phyloP scores from a whole-genome alignment of 1,140 invertebrate genomes.

The Leptinotarsa texana region DNA sequence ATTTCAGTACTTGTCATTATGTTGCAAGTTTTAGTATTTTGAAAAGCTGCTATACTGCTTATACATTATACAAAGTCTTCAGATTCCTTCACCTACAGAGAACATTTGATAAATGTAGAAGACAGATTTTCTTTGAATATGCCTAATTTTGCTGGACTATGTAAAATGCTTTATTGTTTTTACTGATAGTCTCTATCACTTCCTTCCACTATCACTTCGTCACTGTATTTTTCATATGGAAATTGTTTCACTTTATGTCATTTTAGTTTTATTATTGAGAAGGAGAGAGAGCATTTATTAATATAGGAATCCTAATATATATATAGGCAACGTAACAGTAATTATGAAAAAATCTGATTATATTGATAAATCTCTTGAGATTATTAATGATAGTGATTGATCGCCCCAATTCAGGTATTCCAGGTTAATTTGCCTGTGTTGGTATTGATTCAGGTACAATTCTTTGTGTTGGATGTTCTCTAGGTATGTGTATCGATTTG shows the following conservation, averaged over 20 bases:
- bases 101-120: not conserved
- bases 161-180: not conserved
- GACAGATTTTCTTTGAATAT: not conserved
- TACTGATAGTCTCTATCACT: not conserved
- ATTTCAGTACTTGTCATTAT: constrained; percentile 9
- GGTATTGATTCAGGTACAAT: too few species aligned
- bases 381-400: too few species aligned
- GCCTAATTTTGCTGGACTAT: constrained; percentile 4
- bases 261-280: not conserved
- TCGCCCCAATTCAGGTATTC: too few species aligned
- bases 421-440: too few species aligned
- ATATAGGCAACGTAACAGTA: too few species aligned
- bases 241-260: not conserved
- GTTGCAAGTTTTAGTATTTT: constrained; percentile 5
- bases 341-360: too few species aligned
- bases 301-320: too few species aligned
- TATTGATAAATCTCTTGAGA: too few species aligned
- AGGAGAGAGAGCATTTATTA: too few species aligned
- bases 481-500: too few species aligned
- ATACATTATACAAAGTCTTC: constrained; percentile 6
- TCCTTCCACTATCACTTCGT: not conserved
- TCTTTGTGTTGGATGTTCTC: too few species aligned
- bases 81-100: constrained; percentile 3
- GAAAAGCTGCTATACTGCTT: not conserved
- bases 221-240: not conserved